Evolutionary conservation across 2,888 invertebrate genomes (phyloP).

Genomic region (Lapara coniferarum): DNA sequence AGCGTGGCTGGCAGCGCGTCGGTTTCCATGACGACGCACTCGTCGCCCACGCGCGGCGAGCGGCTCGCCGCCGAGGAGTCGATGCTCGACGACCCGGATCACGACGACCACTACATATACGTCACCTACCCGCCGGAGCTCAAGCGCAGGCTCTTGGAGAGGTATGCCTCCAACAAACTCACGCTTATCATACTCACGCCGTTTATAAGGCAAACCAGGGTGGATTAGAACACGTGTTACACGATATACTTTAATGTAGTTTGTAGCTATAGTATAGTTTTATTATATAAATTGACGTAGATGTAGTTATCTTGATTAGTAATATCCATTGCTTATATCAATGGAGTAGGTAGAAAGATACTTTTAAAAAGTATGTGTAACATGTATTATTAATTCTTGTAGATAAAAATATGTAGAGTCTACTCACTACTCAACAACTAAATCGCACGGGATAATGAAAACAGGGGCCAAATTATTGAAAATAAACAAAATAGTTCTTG

Average conservation of each 20-base stretch:
- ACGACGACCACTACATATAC: conserved; percentile 92
- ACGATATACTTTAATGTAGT: neutral
- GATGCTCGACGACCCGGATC: conserved; percentile 74
- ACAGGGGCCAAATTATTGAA: too few species aligned
- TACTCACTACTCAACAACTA: too few species aligned
- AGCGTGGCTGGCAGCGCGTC: conserved; percentile 86
- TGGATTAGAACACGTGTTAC: conserved; percentile 43
- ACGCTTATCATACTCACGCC: conserved; percentile 72
- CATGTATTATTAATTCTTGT: too few species aligned
- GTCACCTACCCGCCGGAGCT: conserved; percentile 94
- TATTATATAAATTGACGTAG: too few species aligned
- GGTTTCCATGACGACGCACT: conserved; percentile 86
- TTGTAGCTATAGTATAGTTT: too few species aligned
- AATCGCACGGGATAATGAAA: too few species aligned
- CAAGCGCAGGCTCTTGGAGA: conserved; percentile 91
- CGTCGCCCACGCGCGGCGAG: conserved; percentile 85
- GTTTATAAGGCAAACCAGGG: conserved; percentile 67
- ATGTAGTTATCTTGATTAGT: too few species aligned
- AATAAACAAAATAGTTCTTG: too few species aligned
- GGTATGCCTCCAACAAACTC: conserved; percentile 82
- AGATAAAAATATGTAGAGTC: too few species aligned
- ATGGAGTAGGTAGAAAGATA: too few species aligned
- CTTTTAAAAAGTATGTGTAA: too few species aligned
- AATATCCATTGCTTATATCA: too few species aligned
- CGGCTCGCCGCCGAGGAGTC: conserved; percentile 72